Base-by-base conservation (phyloP, 2,888 invertebrate species). In the Blastobasis lacticolella region DNA sequence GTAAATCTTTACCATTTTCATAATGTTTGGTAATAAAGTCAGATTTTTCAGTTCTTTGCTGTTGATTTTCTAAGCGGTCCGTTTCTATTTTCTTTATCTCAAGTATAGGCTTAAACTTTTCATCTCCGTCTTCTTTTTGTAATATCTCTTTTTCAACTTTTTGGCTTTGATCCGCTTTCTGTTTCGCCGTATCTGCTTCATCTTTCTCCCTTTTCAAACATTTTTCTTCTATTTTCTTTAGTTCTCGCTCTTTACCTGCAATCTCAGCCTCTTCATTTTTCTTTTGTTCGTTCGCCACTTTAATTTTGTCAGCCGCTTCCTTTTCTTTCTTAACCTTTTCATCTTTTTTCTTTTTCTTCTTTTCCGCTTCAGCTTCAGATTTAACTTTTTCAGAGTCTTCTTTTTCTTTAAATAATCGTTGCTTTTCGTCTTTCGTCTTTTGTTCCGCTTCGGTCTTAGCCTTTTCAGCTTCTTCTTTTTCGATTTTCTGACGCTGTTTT, bases 401-500 rank as follows among this genome's bases (percentile, higher is more conserved):
- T 42, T 23, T 51, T 49, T 49, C 9, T 9, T 9, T 44, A 37
- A 45, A 38, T 41, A 38, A 9, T 9, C 23, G 50, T 57, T 54
- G 50, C n/a, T 48, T 38, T 44, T 48, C 42, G 38, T 55, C 59
- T 23, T 45, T 42, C 38, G 51, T 45, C 40, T 23, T 37, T 47
- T 54, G 51, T 10, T 43, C 51, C 23, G 8, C 55, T 55, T 48
- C 62, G 52, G 48, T 55, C 54, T 48, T 58, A 56, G 23, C 40
- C 43, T 59, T 50, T 37, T 52, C 44, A 10, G 54, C 48, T 40
- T 44, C 45, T 36, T 50, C 10, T 10, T 46, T 56, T 52, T 48
- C 59, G 50, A 23, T 23, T 23, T 23, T 23, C 23, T 6, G 55
- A 50, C 45, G 58, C 55, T 40, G 38, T 49, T 47, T 56, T 48